phyloP scores from a whole-genome alignment of 2,113 vertebrate species.

The Chrysemys picta region DNA sequence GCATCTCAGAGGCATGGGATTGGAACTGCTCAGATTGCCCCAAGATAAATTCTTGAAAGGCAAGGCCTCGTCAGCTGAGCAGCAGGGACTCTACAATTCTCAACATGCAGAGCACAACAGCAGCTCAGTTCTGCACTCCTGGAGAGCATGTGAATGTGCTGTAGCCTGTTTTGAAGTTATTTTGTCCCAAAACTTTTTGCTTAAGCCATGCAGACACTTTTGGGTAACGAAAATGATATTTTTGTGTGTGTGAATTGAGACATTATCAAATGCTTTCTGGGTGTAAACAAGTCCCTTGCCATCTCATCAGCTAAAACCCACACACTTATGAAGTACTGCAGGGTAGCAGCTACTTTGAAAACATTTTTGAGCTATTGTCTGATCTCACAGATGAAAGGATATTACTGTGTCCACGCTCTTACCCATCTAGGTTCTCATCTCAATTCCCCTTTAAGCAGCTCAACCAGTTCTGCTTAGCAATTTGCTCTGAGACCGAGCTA shows the following conservation, averaged over 20 bases:
- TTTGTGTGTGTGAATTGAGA: not conserved
- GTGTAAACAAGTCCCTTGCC: not conserved
- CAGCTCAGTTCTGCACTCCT: not conserved
- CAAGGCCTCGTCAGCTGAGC: not conserved
- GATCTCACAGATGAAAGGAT: not conserved
- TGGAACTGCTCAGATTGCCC: fast-evolving
- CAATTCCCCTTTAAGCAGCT: not conserved
- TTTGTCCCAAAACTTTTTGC: not conserved
- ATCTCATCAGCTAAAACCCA: not conserved
- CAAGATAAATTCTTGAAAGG: not conserved
- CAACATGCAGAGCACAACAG: not conserved
- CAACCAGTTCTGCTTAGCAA: not conserved
- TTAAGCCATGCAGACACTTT: not conserved
- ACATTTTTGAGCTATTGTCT: not conserved
- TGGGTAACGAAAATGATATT: not conserved
- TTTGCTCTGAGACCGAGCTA: not conserved
- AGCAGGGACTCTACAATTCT: not conserved
- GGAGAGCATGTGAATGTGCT: not conserved
- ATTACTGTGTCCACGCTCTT: not conserved
- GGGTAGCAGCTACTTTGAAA: not conserved
- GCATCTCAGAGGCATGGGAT: fast-evolving
- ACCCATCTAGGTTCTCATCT: not conserved
- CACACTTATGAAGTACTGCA: not conserved
- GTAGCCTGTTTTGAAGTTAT: not conserved
- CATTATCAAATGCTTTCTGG: not conserved